Evolutionary conservation across 2,888 invertebrate species (phyloP).

Genomic region (Synanthedon vespiformis): DNA sequence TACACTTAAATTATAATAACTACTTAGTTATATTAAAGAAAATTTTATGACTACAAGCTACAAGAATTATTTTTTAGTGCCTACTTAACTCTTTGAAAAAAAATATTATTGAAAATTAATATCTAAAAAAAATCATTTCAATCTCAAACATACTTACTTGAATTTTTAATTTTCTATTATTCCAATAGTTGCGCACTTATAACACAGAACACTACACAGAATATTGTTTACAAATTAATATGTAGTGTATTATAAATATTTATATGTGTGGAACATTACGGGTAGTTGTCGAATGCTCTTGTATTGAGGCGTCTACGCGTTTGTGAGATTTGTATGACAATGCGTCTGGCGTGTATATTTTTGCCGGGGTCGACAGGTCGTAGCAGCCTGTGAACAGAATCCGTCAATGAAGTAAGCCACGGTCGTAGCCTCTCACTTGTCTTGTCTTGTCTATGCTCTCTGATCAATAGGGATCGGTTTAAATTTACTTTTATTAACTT

Average conservation of each 20-base stretch:
- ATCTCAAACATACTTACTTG: too few species aligned
- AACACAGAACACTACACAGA: background rate
- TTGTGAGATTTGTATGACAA: constrained; percentile 44
- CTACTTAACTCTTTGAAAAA: too few species aligned
- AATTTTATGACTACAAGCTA: too few species aligned
- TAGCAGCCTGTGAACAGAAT: constrained; percentile 25
- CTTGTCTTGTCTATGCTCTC: constrained; percentile 5
- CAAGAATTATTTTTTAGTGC: too few species aligned
- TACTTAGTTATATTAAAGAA: too few species aligned
- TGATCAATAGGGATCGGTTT: background rate
- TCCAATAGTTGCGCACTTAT: too few species aligned
- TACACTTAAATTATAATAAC: too few species aligned
- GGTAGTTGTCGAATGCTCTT: background rate
- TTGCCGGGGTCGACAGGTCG: constrained; percentile 41
- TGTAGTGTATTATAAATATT: background rate
- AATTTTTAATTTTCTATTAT: too few species aligned
- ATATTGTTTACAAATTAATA: background rate
- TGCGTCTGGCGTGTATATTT: constrained; percentile 26
- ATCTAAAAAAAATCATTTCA: too few species aligned
- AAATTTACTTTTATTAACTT: background rate
- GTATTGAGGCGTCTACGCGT: constrained; percentile 17
- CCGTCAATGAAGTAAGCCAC: constrained; percentile 54
- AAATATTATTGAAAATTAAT: too few species aligned
- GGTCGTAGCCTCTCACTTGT: constrained; percentile 53
- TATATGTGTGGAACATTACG: background rate